A percentile compares a stretch with the other conserved stretches of the same genome.
Conservation (phyloP, 2,113 vertebrate species). For the Clinocottus analis region DNA sequence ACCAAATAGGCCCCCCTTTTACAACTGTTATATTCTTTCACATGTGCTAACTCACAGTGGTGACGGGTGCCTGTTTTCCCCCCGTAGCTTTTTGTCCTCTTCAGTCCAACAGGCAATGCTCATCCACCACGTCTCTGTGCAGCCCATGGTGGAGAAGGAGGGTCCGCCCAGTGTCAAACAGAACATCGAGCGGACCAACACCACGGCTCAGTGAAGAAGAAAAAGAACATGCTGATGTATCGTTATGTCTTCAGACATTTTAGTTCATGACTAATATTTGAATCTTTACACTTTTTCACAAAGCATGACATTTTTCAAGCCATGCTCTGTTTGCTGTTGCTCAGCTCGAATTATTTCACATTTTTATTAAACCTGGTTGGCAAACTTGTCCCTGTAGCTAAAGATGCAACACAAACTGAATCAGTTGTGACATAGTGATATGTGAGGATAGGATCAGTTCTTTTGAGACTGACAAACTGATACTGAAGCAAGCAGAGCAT, state of each 20-base stretch:
- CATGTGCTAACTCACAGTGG: slow-evolving; percentile 28
- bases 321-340: neutral
- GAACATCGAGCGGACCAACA: neutral
- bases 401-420: slow-evolving; percentile 1
- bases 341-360: neutral
- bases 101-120: slow-evolving; percentile 24
- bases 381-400: neutral
- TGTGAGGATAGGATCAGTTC: too few species aligned
- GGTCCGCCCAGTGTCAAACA: slow-evolving; percentile 8
- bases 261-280: neutral
- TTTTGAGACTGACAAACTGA: neutral
- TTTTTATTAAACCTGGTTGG: neutral
- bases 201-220: neutral
- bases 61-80: slow-evolving; percentile 38
- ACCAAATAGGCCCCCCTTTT: slow-evolving; percentile 48
- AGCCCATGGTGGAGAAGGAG: neutral
- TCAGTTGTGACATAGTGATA: too few species aligned
- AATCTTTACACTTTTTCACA: neutral
- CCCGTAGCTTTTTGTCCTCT: slow-evolving; percentile 35
- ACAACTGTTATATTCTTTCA: slow-evolving; percentile 62
- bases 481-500: neutral
- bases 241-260: neutral
- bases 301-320: neutral
- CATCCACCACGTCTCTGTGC: neutral
- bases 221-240: neutral